Evolutionary conservation across 2,113 vertebrate genomes (phyloP).

Genomic region (Podiceps cristatus): DNA sequence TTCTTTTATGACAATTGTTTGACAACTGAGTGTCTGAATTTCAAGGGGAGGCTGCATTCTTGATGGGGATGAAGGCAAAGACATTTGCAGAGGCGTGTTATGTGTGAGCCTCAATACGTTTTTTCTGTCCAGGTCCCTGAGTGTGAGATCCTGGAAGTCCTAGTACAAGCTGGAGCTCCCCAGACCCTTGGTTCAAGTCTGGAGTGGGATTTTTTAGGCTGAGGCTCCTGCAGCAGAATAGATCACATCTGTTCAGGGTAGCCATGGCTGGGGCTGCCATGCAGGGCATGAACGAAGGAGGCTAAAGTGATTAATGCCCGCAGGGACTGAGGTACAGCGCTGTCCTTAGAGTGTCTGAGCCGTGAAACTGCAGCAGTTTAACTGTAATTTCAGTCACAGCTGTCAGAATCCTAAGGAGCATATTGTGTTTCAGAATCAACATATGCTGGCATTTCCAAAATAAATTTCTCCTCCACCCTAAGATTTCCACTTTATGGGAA

Average conservation of each 20-base stretch:
- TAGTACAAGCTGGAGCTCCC: not conserved
- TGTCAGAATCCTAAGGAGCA: slow-evolving; percentile 11
- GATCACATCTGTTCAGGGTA: not conserved
- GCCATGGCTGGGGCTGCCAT: not conserved
- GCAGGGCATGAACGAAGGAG: not conserved
- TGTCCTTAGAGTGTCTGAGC: not conserved
- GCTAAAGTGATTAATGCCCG: not conserved
- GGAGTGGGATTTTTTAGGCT: not conserved
- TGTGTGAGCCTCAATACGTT: fast-evolving
- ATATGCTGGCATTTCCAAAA: slow-evolving; percentile 38
- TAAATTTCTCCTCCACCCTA: not conserved
- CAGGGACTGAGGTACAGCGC: not conserved
- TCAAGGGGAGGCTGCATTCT: not conserved
- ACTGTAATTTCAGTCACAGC: not conserved
- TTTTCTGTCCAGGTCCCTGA: not conserved
- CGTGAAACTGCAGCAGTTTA: not conserved
- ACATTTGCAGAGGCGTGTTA: not conserved
- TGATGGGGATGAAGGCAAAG: not conserved
- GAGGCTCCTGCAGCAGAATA: not conserved
- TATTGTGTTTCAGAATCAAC: slow-evolving; percentile 39
- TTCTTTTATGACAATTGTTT: not conserved
- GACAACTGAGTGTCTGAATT: not conserved
- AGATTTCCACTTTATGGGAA: not conserved
- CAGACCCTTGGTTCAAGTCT: not conserved
- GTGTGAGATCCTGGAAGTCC: not conserved